phyloP scores from a whole-genome alignment of 2,888 invertebrate genomes.

The Drosophila anomalata region DNA sequence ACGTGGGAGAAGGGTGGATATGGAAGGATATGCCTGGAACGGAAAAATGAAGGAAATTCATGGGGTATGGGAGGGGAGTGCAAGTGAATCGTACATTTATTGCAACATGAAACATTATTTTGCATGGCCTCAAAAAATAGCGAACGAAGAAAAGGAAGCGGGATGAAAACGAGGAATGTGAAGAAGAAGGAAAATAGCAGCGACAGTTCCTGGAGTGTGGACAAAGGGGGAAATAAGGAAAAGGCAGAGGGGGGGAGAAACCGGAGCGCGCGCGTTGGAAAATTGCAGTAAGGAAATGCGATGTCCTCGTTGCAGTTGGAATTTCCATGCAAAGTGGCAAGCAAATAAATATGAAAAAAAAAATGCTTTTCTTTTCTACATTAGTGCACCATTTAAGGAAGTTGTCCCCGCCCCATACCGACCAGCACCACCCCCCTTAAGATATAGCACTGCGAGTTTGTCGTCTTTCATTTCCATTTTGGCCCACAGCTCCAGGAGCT shows the following conservation, averaged over 20 bases:
- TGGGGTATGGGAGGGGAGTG: slow-evolving; percentile 13
- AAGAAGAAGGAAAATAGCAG: slow-evolving; percentile 11
- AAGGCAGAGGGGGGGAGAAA: slow-evolving; percentile 14
- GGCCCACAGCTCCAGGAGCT: slow-evolving; percentile 18
- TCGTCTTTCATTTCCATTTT: slow-evolving; percentile 57
- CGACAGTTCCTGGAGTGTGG: slow-evolving; percentile 4
- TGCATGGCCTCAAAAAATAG: slow-evolving; percentile 72
- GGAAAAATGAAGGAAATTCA: slow-evolving; percentile 1
- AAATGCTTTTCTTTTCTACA: slow-evolving; percentile 65
- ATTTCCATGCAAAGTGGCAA: slow-evolving; percentile 65
- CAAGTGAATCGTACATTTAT: slow-evolving; percentile 68
- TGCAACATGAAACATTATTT: slow-evolving; percentile 79
- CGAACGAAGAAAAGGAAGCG: slow-evolving; percentile 25
- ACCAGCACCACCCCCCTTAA: slow-evolving; percentile 8
- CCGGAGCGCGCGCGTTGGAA: slow-evolving; percentile 57
- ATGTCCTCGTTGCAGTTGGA: slow-evolving; percentile 64
- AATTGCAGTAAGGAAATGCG: slow-evolving; percentile 75
- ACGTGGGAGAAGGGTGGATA: not conserved
- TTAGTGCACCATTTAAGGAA: slow-evolving; percentile 74
- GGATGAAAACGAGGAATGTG: slow-evolving; percentile 21
- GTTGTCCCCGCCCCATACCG: slow-evolving; percentile 35
- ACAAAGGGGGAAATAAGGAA: slow-evolving; percentile 2
- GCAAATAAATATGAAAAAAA: slow-evolving; percentile 64
- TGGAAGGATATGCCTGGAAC: slow-evolving; percentile 18
- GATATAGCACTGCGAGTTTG: slow-evolving; percentile 45